These are phyloP conservation scores for Toxonevra muliebris DNA, from an alignment of 2,888 invertebrate genomes.

Conservation along the genomic window DNA sequence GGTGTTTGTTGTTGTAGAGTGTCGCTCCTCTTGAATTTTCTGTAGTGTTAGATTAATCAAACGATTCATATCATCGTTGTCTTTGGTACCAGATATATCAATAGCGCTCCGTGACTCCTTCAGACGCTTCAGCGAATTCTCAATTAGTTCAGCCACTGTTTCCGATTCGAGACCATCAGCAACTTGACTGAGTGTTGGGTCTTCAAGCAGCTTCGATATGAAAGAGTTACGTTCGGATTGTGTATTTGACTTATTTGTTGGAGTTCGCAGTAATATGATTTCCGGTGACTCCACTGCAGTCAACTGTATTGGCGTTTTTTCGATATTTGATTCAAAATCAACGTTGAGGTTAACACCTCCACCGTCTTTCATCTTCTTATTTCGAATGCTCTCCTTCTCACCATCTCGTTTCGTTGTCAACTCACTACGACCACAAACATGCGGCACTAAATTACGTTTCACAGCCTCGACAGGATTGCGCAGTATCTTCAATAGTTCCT, in stretches of 20 bases:
- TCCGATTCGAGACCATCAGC: constrained; percentile 72
- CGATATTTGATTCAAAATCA: background rate
- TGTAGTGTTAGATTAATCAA: constrained; percentile 63
- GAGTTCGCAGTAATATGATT: background rate
- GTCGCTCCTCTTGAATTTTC: constrained; percentile 62
- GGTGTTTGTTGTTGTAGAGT: constrained; percentile 26
- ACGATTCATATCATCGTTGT: constrained; percentile 64
- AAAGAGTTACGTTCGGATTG: constrained; percentile 61
- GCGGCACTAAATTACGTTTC: constrained; percentile 77
- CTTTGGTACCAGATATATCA: constrained; percentile 65
- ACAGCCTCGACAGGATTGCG: constrained; percentile 82
- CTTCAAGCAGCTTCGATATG: constrained; percentile 71
- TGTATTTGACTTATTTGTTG: constrained; percentile 7
- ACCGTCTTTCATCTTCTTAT: constrained; percentile 58
- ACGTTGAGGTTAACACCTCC: background rate
- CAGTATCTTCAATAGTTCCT: constrained; percentile 70
- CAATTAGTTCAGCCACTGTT: constrained; percentile 72
- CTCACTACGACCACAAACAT: constrained; percentile 75
- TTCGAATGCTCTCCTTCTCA: constrained; percentile 44
- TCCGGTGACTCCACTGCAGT: background rate
- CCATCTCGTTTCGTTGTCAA: constrained; percentile 42
- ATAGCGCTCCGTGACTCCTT: constrained; percentile 59
- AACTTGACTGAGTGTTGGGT: constrained; percentile 72
- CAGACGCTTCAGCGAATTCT: constrained; percentile 74
- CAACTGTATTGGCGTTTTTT: constrained; percentile 14